Evolutionary conservation across 1,140 invertebrate genomes (phyloP).

Genomic region (Anthonomus grandis): DNA sequence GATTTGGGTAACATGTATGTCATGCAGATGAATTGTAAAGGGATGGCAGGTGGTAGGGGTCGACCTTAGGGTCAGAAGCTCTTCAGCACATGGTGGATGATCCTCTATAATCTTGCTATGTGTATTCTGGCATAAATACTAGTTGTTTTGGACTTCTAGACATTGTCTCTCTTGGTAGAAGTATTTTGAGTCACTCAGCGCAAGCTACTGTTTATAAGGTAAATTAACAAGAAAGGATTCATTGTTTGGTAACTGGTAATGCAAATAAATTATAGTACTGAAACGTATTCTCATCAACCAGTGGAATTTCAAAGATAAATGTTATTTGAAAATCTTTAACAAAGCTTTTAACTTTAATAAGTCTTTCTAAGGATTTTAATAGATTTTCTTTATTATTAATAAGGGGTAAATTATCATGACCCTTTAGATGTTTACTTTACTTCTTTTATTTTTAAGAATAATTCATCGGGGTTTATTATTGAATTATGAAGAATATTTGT

Average conservation of each 20-base stretch:
- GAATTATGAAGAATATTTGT: constrained; percentile 17
- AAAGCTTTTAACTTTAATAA: constrained; percentile 20
- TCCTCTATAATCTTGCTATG: background rate
- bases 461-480: constrained; percentile 8
- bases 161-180: constrained; percentile 5
- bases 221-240: constrained; percentile 8
- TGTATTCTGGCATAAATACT: constrained; percentile 4
- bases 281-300: constrained; percentile 11
- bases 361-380: constrained; percentile 5
- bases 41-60: constrained; percentile 15
- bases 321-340: constrained; percentile 5
- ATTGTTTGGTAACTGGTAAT: constrained; percentile 9
- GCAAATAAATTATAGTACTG: constrained; percentile 13
- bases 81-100: constrained; percentile 9
- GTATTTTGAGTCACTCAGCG: constrained; percentile 11
- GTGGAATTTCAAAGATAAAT: constrained; percentile 19
- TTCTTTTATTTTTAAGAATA: constrained; percentile 14
- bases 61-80: background rate
- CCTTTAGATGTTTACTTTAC: background rate
- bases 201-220: constrained; percentile 11
- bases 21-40: constrained; percentile 4
- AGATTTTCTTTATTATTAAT: constrained; percentile 1
- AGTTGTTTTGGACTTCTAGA: background rate
- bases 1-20: constrained; percentile 8
- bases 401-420: constrained; percentile 8